Conservation (phyloP, 2,113 vertebrate genomes). For the Gopherus flavomarginatus region DNA sequence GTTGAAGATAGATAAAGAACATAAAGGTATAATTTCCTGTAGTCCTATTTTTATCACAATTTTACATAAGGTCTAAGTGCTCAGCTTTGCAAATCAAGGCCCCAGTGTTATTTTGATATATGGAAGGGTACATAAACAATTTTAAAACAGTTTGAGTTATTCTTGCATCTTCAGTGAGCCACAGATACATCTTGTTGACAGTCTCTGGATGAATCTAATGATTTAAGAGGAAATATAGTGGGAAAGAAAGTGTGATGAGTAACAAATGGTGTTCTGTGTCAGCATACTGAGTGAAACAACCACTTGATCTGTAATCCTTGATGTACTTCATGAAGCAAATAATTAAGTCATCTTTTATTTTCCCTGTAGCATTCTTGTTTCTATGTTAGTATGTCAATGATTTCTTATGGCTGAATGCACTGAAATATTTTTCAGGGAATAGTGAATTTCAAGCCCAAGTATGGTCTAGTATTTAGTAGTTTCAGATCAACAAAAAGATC, state of each 20-base stretch:
- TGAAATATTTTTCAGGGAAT: neutral
- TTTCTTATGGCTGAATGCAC: constrained; percentile 26
- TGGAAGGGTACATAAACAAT: neutral
- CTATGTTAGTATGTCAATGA: constrained; percentile 35
- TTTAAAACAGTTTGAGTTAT: neutral
- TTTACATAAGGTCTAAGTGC: neutral
- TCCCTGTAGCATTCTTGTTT: constrained; percentile 34
- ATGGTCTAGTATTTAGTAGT: constrained; percentile 30
- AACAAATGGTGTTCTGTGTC: neutral
- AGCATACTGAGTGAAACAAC: neutral
- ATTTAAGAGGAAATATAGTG: neutral
- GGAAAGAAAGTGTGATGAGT: neutral
- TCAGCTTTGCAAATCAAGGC: neutral
- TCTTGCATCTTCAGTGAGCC: too few species aligned
- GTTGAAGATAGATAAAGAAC: constrained; percentile 1
- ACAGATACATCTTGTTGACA: too few species aligned
- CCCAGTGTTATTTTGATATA: neutral
- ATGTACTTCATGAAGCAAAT: constrained; percentile 15
- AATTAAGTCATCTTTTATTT: constrained; percentile 49
- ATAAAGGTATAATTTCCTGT: neutral
- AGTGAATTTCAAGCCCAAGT: constrained; percentile 23
- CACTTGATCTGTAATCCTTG: neutral
- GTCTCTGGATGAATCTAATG: neutral
- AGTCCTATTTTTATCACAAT: neutral
- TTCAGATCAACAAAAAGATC: constrained; percentile 20